phyloP scores from a whole-genome alignment of 2,113 vertebrate genomes.

The Pomatostomus ruficeps region DNA sequence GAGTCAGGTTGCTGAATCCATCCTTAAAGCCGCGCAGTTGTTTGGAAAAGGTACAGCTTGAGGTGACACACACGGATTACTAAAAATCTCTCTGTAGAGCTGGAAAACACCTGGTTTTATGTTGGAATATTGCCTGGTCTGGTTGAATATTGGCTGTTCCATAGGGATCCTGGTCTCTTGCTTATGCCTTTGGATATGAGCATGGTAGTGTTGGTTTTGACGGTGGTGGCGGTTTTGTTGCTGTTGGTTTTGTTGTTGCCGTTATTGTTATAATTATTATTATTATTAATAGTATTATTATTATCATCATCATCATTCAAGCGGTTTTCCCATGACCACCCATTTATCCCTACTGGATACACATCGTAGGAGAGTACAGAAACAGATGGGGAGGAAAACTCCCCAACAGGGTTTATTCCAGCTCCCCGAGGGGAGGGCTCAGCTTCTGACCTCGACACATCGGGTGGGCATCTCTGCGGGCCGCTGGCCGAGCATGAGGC shows the following conservation, averaged over 20 bases:
- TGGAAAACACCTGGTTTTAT: not conserved
- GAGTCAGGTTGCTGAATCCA: not conserved
- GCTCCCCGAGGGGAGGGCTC: not conserved
- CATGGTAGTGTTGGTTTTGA: not conserved
- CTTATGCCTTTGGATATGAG: not conserved
- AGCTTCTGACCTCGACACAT: slow-evolving; percentile 81
- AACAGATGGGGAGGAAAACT: not conserved
- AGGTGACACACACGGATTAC: rapidly evolving
- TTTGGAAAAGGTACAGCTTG: not conserved
- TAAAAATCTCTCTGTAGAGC: not conserved
- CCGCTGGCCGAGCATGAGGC: slow-evolving; percentile 79
- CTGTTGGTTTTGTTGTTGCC: rapidly evolving
- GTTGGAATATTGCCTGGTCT: not conserved
- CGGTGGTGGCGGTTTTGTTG: not conserved
- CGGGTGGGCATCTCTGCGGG: slow-evolving; percentile 85
- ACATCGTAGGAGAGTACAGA: not conserved
- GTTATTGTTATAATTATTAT: not conserved
- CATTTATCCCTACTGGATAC: not conserved
- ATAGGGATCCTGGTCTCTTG: not conserved
- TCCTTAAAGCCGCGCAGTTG: not conserved
- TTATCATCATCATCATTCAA: rapidly evolving
- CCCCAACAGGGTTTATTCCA: not conserved
- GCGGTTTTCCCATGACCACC: not conserved
- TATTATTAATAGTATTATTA: not conserved
- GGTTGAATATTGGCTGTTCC: not conserved